Conservation (phyloP, 2,888 invertebrate genomes). For the Heliconius ethilla region DNA sequence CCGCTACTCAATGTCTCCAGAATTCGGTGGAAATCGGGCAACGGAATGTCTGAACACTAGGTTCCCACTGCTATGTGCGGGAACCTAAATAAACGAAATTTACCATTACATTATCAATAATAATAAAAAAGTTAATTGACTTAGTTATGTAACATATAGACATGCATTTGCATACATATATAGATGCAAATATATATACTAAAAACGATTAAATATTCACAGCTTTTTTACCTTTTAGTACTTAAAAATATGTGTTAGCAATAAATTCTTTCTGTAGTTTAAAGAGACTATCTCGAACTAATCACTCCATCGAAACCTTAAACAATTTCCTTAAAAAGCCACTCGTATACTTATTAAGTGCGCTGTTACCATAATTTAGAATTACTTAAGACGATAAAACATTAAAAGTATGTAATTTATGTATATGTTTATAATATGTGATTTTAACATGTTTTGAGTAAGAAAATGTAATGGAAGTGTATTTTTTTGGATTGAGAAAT, state of each 20-base stretch:
- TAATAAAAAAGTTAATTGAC: background rate
- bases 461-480: background rate
- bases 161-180: background rate
- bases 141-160: background rate
- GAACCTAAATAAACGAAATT: too few relatives aligned
- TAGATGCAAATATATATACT: background rate
- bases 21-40: too few relatives aligned
- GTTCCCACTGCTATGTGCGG: too few relatives aligned
- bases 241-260: conserved; percentile 15
- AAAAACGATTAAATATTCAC: conserved; percentile 1
- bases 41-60: too few relatives aligned
- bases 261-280: conserved; percentile 19
- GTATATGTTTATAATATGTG: conserved; percentile 5
- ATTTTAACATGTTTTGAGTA: background rate
- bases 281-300: conserved; percentile 21
- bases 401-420: conserved; percentile 9
- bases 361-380: conserved; percentile 20
- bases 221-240: conserved; percentile 3
- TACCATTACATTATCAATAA: too few relatives aligned
- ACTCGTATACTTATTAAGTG: conserved; percentile 17
- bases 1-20: too few relatives aligned
- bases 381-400: conserved; percentile 1
- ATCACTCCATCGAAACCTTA: conserved; percentile 23
- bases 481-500: background rate
- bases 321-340: conserved; percentile 12